Evolutionary conservation across 2,113 vertebrate genomes (phyloP).

Genomic region (Neolamprologus devosi): DNA sequence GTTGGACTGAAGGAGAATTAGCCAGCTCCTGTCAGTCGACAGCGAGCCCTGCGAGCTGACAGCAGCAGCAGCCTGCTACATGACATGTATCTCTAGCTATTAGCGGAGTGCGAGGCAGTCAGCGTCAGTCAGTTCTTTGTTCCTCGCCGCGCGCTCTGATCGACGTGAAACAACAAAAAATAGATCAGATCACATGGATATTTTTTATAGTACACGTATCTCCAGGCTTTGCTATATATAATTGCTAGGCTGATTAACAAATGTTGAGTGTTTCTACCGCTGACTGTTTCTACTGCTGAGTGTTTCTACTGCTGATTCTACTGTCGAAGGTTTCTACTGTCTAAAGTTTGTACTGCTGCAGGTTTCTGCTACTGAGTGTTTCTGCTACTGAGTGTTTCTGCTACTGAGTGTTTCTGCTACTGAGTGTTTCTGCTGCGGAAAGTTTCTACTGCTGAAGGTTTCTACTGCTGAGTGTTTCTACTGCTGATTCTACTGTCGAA

Average conservation of each 20-base stretch:
- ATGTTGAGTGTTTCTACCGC: not conserved
- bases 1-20: conserved; percentile 28
- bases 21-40: conserved; percentile 16
- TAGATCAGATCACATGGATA: not conserved
- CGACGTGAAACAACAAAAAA: not conserved
- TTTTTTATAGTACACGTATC: not conserved
- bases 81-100: conserved; percentile 45
- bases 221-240: not conserved
- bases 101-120: conserved; percentile 46
- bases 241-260: not conserved
- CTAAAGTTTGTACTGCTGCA: too few relatives aligned
- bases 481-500: too few relatives aligned
- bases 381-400: accelerated
- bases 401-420: accelerated
- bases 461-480: not conserved
- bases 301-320: too few relatives aligned
- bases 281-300: not conserved
- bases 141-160: conserved; percentile 59
- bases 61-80: conserved; percentile 21
- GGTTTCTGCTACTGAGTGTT: accelerated
- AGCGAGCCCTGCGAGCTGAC: conserved; percentile 14
- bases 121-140: conserved; percentile 58
- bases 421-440: too few relatives aligned
- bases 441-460: accelerated
- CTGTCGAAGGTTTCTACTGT: too few relatives aligned